Percentiles rank a stretch among this genome's conserved stretches.
Evolutionary conservation across 2,888 invertebrate genomes (phyloP).

Genomic region (Ochropleura plecta): DNA sequence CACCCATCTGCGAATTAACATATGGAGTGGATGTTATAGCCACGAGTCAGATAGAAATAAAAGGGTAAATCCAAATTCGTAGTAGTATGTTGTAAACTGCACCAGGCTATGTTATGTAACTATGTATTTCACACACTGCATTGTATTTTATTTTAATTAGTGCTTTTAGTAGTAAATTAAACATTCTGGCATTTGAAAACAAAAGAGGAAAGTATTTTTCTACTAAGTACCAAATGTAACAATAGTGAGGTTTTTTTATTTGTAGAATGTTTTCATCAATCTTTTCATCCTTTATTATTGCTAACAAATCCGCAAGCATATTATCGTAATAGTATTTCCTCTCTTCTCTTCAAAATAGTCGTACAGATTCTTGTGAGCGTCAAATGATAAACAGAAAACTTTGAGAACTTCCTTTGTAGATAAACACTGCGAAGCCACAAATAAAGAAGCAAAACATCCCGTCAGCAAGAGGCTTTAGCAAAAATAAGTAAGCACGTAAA

Average conservation of each 20-base stretch:
- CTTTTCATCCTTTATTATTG: neutral
- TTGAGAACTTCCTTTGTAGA: neutral
- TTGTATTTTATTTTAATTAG: slow-evolving; percentile 1
- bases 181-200: neutral
- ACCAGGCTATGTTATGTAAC: neutral
- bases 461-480: slow-evolving; percentile 23
- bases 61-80: neutral
- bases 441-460: slow-evolving; percentile 8
- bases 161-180: neutral
- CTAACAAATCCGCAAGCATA: neutral
- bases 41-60: neutral
- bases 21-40: too few relatives aligned
- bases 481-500: slow-evolving; percentile 19
- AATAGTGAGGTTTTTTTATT: neutral
- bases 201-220: neutral
- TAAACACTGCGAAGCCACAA: slow-evolving; percentile 2
- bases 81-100: neutral
- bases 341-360: neutral
- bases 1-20: too few relatives aligned
- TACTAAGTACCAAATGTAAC: neutral
- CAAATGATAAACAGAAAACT: neutral
- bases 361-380: neutral
- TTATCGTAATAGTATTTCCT: neutral
- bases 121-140: slow-evolving; percentile 1
- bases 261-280: neutral